A percentile compares a stretch with the other conserved stretches of the same genome.
These are phyloP conservation scores for Cheiracanthium punctorium DNA, from an alignment of 2,888 invertebrate genomes.

Conservation along the genomic window DNA sequence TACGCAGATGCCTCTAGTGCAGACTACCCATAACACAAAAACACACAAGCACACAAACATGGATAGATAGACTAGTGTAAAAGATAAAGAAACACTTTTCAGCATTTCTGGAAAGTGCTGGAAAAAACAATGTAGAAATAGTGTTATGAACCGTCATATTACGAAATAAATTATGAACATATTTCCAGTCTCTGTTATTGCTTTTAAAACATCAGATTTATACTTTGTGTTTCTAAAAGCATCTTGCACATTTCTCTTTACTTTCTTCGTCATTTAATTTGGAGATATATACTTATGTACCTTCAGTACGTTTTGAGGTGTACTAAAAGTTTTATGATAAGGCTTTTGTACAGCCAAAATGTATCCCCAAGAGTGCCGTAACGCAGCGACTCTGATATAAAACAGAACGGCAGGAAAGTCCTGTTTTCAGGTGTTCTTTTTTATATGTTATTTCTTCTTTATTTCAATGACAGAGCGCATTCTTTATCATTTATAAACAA, in stretches of 20 bases:
- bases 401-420: no score
- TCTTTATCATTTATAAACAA: not conserved
- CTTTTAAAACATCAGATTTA: no score
- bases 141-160: no score
- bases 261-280: not conserved
- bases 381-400: not conserved
- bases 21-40: no score
- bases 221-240: not conserved
- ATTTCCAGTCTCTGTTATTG: no score
- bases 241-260: not conserved
- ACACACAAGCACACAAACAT: no score
- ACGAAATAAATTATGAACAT: no score
- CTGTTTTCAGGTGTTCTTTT: not conserved
- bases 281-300: not conserved
- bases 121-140: no score
- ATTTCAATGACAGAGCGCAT: not conserved
- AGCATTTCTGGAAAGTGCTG: no score
- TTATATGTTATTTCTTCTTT: not conserved
- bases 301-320: not conserved
- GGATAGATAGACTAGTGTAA: no score
- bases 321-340: not conserved
- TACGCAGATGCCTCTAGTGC: no score
- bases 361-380: not conserved
- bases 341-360: not conserved
- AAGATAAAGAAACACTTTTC: no score